phyloP scores from a whole-genome alignment of 2,113 vertebrate genomes.

The Chloebia gouldiae region DNA sequence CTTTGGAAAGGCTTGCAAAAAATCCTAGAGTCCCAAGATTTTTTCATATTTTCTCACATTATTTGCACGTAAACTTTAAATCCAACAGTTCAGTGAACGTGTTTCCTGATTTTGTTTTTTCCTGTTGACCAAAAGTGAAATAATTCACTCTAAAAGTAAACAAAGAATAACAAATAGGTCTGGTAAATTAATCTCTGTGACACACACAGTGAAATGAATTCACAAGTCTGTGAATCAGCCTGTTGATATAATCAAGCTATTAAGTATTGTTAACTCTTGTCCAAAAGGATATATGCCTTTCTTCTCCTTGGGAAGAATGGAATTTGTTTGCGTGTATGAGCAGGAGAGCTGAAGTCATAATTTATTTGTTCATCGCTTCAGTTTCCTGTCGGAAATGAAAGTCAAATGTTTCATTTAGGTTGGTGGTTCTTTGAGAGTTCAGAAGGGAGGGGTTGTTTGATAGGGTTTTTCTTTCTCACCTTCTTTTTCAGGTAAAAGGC shows the following conservation, averaged over 20 bases:
- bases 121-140: slow-evolving; percentile 49
- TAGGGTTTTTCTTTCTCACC: not conserved
- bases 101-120: slow-evolving; percentile 65
- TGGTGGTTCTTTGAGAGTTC: slow-evolving; percentile 29
- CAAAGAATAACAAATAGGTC: slow-evolving; percentile 38
- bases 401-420: slow-evolving; percentile 30
- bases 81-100: not conserved
- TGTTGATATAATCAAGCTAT: slow-evolving; percentile 50
- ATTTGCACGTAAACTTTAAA: not conserved
- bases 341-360: slow-evolving; percentile 4
- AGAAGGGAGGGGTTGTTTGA: not conserved
- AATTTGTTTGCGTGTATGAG: slow-evolving; percentile 21
- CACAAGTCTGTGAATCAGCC: slow-evolving; percentile 28
- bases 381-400: slow-evolving; percentile 50
- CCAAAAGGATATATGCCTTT: slow-evolving; percentile 42
- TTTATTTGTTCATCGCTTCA: not conserved
- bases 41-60: not conserved
- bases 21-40: not conserved
- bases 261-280: slow-evolving; percentile 40
- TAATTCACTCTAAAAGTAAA: slow-evolving; percentile 51
- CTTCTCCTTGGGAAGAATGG: slow-evolving; percentile 29
- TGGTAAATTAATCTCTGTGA: slow-evolving; percentile 57
- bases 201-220: slow-evolving; percentile 39
- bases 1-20: not conserved
- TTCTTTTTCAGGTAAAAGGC: not conserved